Conservation (phyloP, 2,888 invertebrate species). For the Gerris lacustris region DNA sequence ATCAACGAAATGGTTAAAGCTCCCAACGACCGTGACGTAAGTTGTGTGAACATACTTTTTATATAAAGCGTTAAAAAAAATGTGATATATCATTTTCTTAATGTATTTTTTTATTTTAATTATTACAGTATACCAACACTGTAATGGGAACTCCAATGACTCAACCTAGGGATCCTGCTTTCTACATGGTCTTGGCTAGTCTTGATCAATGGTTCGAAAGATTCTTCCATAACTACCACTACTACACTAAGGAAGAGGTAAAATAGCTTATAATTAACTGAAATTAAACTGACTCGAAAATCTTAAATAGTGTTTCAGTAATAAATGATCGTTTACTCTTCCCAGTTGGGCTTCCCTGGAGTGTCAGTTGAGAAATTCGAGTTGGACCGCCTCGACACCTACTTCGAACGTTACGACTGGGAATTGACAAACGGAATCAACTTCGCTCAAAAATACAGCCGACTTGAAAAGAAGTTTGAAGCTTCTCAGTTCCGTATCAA, state of each 20-base stretch:
- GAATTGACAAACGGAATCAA: conserved; percentile 52
- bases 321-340: too few relatives aligned
- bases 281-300: too few relatives aligned
- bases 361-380: conserved; percentile 50
- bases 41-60: not conserved
- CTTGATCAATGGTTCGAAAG: conserved; percentile 43
- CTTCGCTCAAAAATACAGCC: conserved; percentile 16
- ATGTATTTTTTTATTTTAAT: not conserved
- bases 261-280: not conserved
- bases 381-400: conserved; percentile 53
- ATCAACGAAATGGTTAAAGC: conserved; percentile 15
- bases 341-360: conserved; percentile 45
- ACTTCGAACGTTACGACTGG: conserved; percentile 54
- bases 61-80: not conserved
- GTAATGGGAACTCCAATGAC: conserved; percentile 35
- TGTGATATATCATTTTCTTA: not conserved
- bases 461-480: conserved; percentile 27
- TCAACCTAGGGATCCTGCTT: conserved; percentile 57
- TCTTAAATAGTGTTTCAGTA: too few relatives aligned
- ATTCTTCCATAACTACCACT: conserved; percentile 47
- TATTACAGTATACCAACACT: conserved; percentile 17
- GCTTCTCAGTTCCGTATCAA: conserved; percentile 52
- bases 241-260: conserved; percentile 45
- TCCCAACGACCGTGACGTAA: conserved; percentile 17
- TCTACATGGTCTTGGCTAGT: conserved; percentile 52